phyloP scores from a whole-genome alignment of 1,140 invertebrate species.

The Heterodera carotae region DNA sequence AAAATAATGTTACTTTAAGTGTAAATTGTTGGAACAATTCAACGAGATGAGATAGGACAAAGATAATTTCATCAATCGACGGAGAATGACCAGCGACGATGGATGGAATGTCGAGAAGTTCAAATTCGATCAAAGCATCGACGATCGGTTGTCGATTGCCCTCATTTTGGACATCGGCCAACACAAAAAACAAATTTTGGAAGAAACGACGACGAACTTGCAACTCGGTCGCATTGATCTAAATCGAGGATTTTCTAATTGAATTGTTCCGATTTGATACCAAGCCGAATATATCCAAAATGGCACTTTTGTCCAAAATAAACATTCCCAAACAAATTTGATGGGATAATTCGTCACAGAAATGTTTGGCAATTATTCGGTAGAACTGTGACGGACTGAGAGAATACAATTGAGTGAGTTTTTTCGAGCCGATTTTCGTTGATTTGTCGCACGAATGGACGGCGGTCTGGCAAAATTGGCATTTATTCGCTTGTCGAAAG shows the following conservation, averaged over 20 bases:
- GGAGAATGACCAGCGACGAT: not conserved
- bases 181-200: not conserved
- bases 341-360: not conserved
- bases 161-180: not conserved
- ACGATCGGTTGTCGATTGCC: not conserved
- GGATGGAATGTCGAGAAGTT: not conserved
- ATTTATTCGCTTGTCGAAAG: not conserved
- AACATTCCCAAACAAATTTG: slow-evolving; percentile 5
- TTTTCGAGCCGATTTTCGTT: not conserved
- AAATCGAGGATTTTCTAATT: not conserved
- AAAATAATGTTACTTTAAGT: slow-evolving; percentile 4
- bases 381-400: not conserved
- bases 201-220: slow-evolving; percentile 1
- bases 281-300: not conserved
- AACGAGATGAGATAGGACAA: slow-evolving; percentile 3
- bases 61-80: not conserved
- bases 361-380: not conserved
- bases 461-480: not conserved
- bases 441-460: not conserved
- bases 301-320: not conserved
- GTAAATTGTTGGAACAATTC: not conserved
- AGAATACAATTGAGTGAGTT: not conserved
- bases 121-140: not conserved
- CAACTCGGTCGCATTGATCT: not conserved
- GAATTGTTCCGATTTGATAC: not conserved